Conservation (phyloP, 2,797 vertebrate species). For the Brachyalestes nurse region DNA sequence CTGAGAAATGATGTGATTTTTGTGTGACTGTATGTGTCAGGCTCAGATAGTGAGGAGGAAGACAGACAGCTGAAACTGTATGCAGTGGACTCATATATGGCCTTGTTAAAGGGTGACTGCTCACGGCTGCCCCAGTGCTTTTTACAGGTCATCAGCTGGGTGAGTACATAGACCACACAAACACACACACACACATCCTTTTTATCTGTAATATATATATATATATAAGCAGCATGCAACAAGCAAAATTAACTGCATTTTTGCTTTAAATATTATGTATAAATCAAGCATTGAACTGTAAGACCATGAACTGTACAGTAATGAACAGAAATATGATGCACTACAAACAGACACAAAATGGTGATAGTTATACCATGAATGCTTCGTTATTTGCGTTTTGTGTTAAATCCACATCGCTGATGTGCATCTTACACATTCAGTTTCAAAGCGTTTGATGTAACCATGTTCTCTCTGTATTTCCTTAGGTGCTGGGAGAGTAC, state of each 20-base stretch:
- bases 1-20: not conserved
- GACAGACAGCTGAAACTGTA: slow-evolving; percentile 85
- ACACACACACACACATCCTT: too few species aligned
- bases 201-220: too few species aligned
- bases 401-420: too few species aligned
- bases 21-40: slow-evolving; percentile 68
- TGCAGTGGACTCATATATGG: slow-evolving; percentile 90
- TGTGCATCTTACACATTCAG: too few species aligned
- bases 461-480: not conserved
- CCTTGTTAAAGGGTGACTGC: slow-evolving; percentile 78
- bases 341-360: too few species aligned
- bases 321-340: not conserved
- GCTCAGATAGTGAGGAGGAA: slow-evolving; percentile 88
- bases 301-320: not conserved
- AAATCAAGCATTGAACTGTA: not conserved
- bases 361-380: too few species aligned
- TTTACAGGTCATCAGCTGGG: slow-evolving; percentile 98
- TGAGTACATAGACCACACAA: slow-evolving; percentile 69
- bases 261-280: too few species aligned
- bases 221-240: too few species aligned
- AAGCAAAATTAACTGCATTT: too few species aligned
- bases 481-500: slow-evolving; percentile 94
- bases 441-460: too few species aligned
- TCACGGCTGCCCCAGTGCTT: slow-evolving; percentile 86
- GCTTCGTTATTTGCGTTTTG: too few species aligned